Conservation (phyloP, 1,140 invertebrate genomes). For the Rhynchophorus ferrugineus region DNA sequence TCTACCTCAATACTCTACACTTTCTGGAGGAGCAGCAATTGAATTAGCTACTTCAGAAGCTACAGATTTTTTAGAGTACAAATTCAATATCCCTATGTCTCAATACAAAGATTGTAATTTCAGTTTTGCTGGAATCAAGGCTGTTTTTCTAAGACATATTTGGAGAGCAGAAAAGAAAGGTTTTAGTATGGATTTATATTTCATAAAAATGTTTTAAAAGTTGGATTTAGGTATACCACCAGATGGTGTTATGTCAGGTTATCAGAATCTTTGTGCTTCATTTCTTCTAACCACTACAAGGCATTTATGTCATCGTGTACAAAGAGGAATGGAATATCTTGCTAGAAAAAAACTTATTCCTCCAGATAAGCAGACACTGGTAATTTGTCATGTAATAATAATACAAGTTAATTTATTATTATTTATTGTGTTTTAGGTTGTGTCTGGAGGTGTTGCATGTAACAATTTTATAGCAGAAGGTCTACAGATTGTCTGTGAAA, state of each 20-base stretch:
- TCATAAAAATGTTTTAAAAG: no score
- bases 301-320: constrained; percentile 73
- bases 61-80: constrained; percentile 55
- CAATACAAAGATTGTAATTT: constrained; percentile 71
- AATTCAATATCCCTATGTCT: constrained; percentile 55
- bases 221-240: constrained; percentile 42
- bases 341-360: constrained; percentile 54
- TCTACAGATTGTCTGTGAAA: constrained; percentile 59
- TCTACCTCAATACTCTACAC: constrained; percentile 60
- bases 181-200: no score
- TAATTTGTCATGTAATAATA: constrained; percentile 32
- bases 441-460: constrained; percentile 94
- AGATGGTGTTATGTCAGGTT: constrained; percentile 67
- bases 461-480: constrained; percentile 74
- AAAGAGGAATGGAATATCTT: constrained; percentile 75
- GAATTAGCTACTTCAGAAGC: constrained; percentile 71
- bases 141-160: constrained; percentile 46
- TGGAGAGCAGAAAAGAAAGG: constrained; percentile 47
- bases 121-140: constrained; percentile 73
- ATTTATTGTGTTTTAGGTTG: constrained; percentile 49
- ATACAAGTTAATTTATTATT: background rate
- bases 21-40: constrained; percentile 78
- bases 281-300: constrained; percentile 67
- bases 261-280: constrained; percentile 80
- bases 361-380: constrained; percentile 49